A percentile compares a stretch with the other conserved stretches of the same genome.
Evolutionary conservation across 2,888 invertebrate species (phyloP).

Genomic region (Noctuana brunneofusca): DNA sequence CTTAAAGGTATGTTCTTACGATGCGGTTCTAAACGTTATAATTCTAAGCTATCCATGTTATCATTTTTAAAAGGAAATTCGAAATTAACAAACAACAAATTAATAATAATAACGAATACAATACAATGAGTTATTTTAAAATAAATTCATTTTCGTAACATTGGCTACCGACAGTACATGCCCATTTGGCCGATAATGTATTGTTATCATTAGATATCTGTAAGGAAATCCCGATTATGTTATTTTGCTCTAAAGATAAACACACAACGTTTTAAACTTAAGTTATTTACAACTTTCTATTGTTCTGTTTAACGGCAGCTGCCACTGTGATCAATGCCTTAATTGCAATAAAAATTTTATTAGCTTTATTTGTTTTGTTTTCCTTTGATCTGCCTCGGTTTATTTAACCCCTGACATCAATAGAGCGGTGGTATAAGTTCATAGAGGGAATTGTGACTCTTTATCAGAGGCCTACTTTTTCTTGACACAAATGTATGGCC

Average conservation of each 20-base stretch:
- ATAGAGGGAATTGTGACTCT: too few species aligned
- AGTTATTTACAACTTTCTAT: background rate
- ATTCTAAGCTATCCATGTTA: too few species aligned
- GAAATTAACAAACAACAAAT: too few species aligned
- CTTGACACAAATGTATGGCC: too few species aligned
- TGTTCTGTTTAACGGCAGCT: background rate
- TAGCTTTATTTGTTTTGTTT: too few species aligned
- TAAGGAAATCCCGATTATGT: background rate
- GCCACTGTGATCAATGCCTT: conserved; percentile 8
- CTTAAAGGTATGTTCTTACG: too few species aligned
- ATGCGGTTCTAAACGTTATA: too few species aligned
- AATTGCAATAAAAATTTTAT: conserved; percentile 19
- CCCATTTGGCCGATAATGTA: background rate
- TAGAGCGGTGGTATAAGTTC: background rate
- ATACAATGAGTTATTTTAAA: background rate
- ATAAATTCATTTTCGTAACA: background rate
- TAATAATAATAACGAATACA: background rate
- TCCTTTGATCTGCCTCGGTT: too few species aligned
- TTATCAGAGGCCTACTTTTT: too few species aligned
- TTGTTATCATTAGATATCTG: background rate
- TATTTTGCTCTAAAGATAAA: conserved; percentile 14
- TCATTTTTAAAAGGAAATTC: too few species aligned
- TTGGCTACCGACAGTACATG: conserved; percentile 4
- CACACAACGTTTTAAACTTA: background rate
- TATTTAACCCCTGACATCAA: background rate